phyloP scores from a whole-genome alignment of 2,113 vertebrate genomes.

The Caranx ignobilis region DNA sequence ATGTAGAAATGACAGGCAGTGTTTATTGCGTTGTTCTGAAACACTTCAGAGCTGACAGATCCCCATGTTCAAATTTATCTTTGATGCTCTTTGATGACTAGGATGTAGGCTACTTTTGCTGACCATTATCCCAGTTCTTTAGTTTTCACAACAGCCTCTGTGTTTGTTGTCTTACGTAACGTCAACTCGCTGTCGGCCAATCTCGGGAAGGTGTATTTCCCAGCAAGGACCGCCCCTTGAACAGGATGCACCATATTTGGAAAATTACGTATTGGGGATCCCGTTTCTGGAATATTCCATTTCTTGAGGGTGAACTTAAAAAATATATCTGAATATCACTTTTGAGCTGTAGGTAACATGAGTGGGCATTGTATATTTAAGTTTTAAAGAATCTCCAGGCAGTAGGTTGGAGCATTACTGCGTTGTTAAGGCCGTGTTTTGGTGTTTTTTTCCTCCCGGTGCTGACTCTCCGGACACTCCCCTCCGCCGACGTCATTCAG shows the following conservation, averaged over 20 bases:
- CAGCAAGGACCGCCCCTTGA: slow-evolving; percentile 78
- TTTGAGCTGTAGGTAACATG: background rate
- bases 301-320: slow-evolving; percentile 21
- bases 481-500: slow-evolving; percentile 62
- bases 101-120: slow-evolving; percentile 28
- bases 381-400: accelerated
- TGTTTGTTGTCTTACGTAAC: slow-evolving; percentile 81
- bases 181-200: slow-evolving; percentile 65
- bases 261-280: slow-evolving; percentile 84
- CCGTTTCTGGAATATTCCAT: slow-evolving; percentile 83
- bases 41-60: slow-evolving; percentile 4
- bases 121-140: slow-evolving; percentile 50
- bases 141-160: slow-evolving; percentile 64
- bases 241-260: slow-evolving; percentile 88
- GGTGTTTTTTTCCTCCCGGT: slow-evolving; percentile 17
- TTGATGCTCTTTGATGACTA: slow-evolving; percentile 31
- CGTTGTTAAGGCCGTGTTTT: slow-evolving; percentile 44
- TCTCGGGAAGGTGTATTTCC: slow-evolving; percentile 72
- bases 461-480: background rate
- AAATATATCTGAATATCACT: background rate
- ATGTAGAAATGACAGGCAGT: background rate
- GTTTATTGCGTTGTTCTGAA: background rate
- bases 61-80: slow-evolving; percentile 30
- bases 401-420: accelerated
- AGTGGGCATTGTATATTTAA: accelerated